Base-by-base conservation (phyloP, 2,113 vertebrate genomes). In the Mirounga angustirostris region DNA sequence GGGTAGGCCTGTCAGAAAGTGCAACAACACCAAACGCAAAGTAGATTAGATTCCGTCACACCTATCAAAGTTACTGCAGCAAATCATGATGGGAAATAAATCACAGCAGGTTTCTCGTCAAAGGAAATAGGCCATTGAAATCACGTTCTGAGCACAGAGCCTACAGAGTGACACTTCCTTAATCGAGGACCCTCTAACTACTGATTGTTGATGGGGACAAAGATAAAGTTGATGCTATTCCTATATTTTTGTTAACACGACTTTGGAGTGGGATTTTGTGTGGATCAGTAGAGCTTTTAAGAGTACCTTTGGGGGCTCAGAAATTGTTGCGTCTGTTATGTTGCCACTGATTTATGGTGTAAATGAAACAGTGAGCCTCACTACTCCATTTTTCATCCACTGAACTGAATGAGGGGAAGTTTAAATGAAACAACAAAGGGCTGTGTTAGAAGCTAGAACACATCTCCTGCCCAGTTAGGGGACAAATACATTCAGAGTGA, bases 1-100 rank as follows among this genome's bases (percentile, higher is more conserved):
- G 99, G 99, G 80, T 99, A 99, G 76, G 98, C 99, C 99, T 99
- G 98, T 22, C 2, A 30, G 3, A 5, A 50, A 40, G 43, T 4
- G 2, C n/a, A 83, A 74, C 22, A 59, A 2, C 54, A 94, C 5
- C 83, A 40, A 56, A 50, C 61, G 40, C 52, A 69, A 30, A 63
- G n/a, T 71, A 7, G 14, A 26, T 97, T 28, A 97, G 78, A 61
- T 26, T 4, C 7, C 36, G 22, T 50, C 58, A 58, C 21, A 19
- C 28, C 15, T 22, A 52, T 0, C 18, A 90, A 58, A 21, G 8
- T 5, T 5, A 18, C 12, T n/a, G 1, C 2, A 5, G 9, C 30
- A 58, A 88, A 81, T 90, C 73, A 19, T 5, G 21, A 26, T 24
- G 33, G 59, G 46, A 82, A 89, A 33, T 11, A n/a, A 50, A 82